phyloP scores from a whole-genome alignment of 2,888 invertebrate species.

The Drosophila meridionalis region DNA sequence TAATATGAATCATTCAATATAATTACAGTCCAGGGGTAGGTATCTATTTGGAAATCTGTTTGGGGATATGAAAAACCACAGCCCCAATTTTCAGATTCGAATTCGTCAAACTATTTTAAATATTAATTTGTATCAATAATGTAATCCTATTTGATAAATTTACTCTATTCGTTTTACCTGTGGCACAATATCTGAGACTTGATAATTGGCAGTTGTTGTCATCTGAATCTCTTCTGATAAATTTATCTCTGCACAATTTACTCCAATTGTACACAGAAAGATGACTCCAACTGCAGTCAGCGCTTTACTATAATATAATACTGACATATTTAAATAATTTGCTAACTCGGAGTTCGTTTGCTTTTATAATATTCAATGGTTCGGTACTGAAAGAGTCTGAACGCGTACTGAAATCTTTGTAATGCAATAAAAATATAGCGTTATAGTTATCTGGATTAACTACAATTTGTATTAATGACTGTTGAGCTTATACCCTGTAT shows the following conservation, averaged over 20 bases:
- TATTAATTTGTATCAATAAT: neutral
- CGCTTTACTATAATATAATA: neutral
- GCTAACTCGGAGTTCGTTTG: neutral
- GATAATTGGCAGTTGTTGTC: too few relatives aligned
- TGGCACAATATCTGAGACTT: neutral
- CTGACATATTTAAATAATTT: slow-evolving; percentile 1
- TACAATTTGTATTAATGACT: neutral
- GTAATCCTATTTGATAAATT: neutral
- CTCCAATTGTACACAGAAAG: neutral
- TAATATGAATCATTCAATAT: neutral
- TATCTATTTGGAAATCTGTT: slow-evolving; percentile 6
- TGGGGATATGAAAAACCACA: slow-evolving; percentile 20
- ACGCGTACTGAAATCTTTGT: neutral
- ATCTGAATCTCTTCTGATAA: too few relatives aligned
- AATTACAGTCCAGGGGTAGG: slow-evolving; percentile 38
- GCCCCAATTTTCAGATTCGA: neutral
- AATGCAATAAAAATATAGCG: neutral
- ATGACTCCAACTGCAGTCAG: neutral
- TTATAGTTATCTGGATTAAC: neutral
- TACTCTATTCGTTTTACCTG: neutral
- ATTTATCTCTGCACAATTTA: too few relatives aligned
- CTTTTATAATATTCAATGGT: slow-evolving; percentile 1
- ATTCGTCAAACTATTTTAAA: neutral
- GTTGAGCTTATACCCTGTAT: neutral
- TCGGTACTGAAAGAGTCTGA: neutral